These are phyloP conservation scores for Sinocyclocheilus maitianheensis DNA, from an alignment of 2,113 vertebrate genomes.

Conservation along the genomic window DNA sequence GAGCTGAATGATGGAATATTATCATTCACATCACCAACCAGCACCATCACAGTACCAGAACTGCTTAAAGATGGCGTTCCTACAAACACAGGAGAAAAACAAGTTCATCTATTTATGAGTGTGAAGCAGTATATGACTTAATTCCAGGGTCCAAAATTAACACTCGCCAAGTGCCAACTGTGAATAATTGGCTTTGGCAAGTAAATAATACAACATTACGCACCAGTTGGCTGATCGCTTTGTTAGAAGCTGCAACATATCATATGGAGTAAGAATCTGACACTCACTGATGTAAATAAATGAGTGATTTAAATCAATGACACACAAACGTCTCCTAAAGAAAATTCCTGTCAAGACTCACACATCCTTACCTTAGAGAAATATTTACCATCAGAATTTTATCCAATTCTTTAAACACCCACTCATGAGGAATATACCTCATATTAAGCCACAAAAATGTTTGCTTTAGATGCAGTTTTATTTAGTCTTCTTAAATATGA, in stretches of 20 bases:
- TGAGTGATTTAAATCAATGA: neutral
- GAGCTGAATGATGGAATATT: conserved; percentile 86
- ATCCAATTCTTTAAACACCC: neutral
- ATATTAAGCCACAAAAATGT: too few species aligned
- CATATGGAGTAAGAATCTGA: neutral
- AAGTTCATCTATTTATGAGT: neutral
- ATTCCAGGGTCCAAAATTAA: neutral
- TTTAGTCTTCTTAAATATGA: too few species aligned
- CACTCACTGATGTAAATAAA: neutral
- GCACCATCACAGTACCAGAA: conserved; percentile 86
- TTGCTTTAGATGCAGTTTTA: too few species aligned
- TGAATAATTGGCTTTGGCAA: neutral
- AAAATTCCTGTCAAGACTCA: neutral
- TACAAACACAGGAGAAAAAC: conserved; percentile 60
- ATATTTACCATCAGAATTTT: too few species aligned
- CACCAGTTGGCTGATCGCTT: neutral
- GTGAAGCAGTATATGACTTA: neutral
- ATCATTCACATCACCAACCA: conserved; percentile 93
- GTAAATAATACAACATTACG: neutral
- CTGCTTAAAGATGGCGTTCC: conserved; percentile 90
- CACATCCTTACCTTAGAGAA: too few species aligned
- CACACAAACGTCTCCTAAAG: neutral
- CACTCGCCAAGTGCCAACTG: neutral
- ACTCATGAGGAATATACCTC: neutral
- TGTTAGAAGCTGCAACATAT: neutral